Evolutionary conservation across 2,113 vertebrate genomes (phyloP), one percentile per base, ranked within the genome.

Genomic region (Labrus mixtus): DNA sequence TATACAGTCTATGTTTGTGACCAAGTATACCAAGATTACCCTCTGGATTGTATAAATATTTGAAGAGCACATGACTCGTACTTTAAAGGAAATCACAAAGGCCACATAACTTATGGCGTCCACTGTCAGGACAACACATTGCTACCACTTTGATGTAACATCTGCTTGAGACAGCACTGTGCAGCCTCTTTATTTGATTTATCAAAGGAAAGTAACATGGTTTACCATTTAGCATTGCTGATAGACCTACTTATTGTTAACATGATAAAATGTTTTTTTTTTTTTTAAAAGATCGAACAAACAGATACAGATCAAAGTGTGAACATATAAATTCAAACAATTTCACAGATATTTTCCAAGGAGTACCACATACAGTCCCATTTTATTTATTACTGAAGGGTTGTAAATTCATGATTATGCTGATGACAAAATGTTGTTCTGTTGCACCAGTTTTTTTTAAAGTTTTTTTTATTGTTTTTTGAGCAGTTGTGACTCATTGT

Each of bases 51-150:
- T 1, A 13, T 23, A 54, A 17, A 48, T 48, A 53, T 66, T 11
- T 16, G n/a, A 57, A 33, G 58, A 54, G 56, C 46, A 16, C 17
- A 45, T 23, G 43, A 43, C 8, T 36, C 13, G 36, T 12, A 29
- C 22, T 78, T 71, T 51, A 54, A 78, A 23, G 45, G 43, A 58
- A 71, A 71, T 71, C 19, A 71, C 43, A 33, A 33, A 25, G 25
- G 25, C 25, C 25, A 25, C 25, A 25, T 25, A 25, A 25, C 25
- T 25, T 25, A 25, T 25, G 25, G 25, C 3, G 25, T 25, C 25
- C 25, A 23, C 36, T 55, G 45, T 66, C 54, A 16, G 37, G 23
- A 73, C 48, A 61, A 56, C 12, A 9, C n/a, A 25, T 43, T 61
- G 11, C 12, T 23, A 6, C 19, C 8, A n/a, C 54, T 71, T 64